phyloP scores from a whole-genome alignment of 2,888 invertebrate genomes.

The Deilephila porcellus region DNA sequence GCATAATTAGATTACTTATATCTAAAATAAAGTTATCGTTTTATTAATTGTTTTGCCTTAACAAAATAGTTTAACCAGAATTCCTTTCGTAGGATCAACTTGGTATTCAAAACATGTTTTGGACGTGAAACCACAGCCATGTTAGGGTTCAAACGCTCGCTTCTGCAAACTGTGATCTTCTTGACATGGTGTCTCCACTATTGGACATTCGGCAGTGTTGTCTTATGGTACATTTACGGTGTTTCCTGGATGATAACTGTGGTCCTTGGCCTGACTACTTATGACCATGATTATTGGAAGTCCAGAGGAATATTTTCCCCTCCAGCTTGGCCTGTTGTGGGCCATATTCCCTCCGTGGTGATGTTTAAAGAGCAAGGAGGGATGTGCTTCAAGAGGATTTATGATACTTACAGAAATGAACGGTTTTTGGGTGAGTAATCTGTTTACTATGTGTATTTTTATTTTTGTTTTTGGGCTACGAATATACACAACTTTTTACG shows the following conservation, averaged over 20 bases:
- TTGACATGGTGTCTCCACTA: conserved; percentile 62
- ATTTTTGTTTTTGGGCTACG: neutral
- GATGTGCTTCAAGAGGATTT: conserved; percentile 74
- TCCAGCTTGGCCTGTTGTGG: conserved; percentile 72
- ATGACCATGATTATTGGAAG: conserved; percentile 78
- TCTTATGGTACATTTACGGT: conserved; percentile 61
- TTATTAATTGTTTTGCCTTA: no score
- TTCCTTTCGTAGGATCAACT: conserved; percentile 19
- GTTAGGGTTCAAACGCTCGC: conserved; percentile 72
- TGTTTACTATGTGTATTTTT: neutral
- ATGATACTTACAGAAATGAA: conserved; percentile 68
- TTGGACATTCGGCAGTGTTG: conserved; percentile 60
- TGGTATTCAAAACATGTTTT: conserved; percentile 46
- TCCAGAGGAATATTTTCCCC: conserved; percentile 71
- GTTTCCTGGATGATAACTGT: conserved; percentile 48
- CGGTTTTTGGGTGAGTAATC: conserved; percentile 68
- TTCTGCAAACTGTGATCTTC: conserved; percentile 56
- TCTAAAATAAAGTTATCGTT: no score
- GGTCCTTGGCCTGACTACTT: conserved; percentile 63
- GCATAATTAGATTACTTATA: no score
- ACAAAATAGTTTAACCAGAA: neutral
- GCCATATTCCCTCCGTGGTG: conserved; percentile 72
- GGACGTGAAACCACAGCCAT: conserved; percentile 57
- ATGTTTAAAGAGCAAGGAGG: conserved; percentile 77
- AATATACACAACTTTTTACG: no score